phyloP scores from a whole-genome alignment of 1,140 invertebrate species.

The Formica selysi region DNA sequence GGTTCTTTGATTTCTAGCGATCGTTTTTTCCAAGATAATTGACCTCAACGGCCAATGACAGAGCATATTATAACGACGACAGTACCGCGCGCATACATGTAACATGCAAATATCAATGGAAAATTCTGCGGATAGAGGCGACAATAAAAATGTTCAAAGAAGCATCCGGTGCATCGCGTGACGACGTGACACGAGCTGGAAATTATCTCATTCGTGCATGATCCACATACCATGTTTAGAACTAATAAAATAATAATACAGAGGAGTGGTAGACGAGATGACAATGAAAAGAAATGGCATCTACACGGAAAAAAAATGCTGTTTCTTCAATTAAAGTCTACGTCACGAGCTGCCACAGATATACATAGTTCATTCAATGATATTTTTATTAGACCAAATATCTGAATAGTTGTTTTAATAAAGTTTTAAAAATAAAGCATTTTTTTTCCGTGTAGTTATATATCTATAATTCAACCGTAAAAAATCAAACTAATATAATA shows the following conservation, averaged over 20 bases:
- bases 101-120: constrained; percentile 70
- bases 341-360: no score
- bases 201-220: constrained; percentile 76
- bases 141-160: neutral
- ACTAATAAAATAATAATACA: neutral
- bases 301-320: no score
- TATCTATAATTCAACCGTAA: neutral
- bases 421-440: no score
- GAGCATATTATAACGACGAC: constrained; percentile 35
- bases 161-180: constrained; percentile 73
- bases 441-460: no score
- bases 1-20: neutral
- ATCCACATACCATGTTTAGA: constrained; percentile 54
- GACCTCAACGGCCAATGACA: neutral
- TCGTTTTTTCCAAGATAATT: constrained; percentile 4
- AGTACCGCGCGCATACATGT: constrained; percentile 21
- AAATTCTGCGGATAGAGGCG: constrained; percentile 26
- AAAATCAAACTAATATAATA: constrained; percentile 1
- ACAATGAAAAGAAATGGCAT: neutral
- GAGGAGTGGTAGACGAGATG: neutral
- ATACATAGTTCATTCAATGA: no score
- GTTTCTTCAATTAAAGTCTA: no score
- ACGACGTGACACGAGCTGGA: constrained; percentile 72
- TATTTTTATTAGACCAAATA: no score
- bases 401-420: no score